Conservation (phyloP, 2,113 vertebrate genomes). For the Sciurus niger region DNA sequence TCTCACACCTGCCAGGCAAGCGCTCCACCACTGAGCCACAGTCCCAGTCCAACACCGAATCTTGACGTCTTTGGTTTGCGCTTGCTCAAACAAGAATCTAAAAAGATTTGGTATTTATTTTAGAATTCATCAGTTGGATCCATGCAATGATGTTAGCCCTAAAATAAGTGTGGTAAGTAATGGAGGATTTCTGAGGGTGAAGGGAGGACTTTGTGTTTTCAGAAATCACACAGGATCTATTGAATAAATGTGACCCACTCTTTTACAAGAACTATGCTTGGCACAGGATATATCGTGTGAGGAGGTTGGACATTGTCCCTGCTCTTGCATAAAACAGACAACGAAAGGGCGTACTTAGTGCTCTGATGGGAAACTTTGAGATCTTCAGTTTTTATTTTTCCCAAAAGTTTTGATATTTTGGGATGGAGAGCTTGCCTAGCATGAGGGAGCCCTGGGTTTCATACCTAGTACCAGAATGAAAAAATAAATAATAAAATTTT, state of each 20-base stretch:
- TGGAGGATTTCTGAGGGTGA: neutral
- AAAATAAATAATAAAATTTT: neutral
- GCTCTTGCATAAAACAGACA: neutral
- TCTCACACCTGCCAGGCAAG: too few relatives aligned
- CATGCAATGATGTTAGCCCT: neutral
- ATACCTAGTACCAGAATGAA: too few relatives aligned
- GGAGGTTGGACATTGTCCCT: neutral
- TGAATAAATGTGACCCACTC: neutral
- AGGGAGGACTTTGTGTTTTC: neutral
- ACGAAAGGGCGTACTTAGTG: neutral
- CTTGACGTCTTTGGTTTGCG: neutral
- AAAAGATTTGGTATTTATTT: neutral
- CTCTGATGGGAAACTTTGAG: neutral
- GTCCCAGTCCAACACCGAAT: neutral
- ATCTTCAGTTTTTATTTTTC: neutral
- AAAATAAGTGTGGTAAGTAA: neutral
- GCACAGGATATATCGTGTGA: neutral
- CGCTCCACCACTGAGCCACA: too few relatives aligned
- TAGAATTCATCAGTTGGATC: neutral
- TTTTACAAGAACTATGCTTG: neutral
- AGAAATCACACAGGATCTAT: neutral
- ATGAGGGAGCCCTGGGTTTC: too few relatives aligned
- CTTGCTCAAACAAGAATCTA: neutral
- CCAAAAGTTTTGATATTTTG: neutral
- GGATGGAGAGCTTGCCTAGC: too few relatives aligned